Percentiles rank a stretch among this genome's conserved stretches.
Evolutionary conservation across 2,888 invertebrate genomes (phyloP).

Genomic region (Diarsia mendica): DNA sequence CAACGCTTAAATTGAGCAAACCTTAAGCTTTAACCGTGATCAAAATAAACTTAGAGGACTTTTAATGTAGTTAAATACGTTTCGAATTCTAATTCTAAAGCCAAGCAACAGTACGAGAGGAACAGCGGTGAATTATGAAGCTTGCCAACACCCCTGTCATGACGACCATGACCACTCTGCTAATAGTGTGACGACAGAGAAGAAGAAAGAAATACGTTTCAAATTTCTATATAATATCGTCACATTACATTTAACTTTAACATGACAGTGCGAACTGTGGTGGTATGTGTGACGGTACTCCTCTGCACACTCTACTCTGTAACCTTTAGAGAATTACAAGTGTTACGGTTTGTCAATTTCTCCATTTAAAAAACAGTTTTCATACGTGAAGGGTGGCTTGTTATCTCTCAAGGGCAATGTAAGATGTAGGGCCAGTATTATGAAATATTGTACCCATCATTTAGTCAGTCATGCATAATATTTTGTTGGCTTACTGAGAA

Average conservation of each 20-base stretch:
- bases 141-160: too few species aligned
- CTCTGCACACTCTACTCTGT: too few species aligned
- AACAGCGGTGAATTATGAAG: too few species aligned
- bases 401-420: slow-evolving; percentile 14
- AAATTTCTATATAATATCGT: neutral
- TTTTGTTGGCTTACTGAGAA: neutral
- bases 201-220: neutral
- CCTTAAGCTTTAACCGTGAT: neutral
- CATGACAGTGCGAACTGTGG: neutral
- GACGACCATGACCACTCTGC: too few species aligned
- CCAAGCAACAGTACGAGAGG: too few species aligned
- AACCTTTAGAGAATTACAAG: neutral
- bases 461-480: neutral
- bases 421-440: neutral
- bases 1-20: neutral
- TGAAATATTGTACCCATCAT: slow-evolving; percentile 4
- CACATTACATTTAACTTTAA: too few species aligned
- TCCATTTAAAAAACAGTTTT: neutral
- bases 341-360: neutral
- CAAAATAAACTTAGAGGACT: neutral
- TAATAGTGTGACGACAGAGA: too few species aligned
- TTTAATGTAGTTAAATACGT: neutral
- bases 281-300: neutral
- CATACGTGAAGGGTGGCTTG: neutral
- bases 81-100: too few species aligned